Evolutionary conservation across 2,113 vertebrate species (phyloP).

Genomic region (Scomber japonicus): DNA sequence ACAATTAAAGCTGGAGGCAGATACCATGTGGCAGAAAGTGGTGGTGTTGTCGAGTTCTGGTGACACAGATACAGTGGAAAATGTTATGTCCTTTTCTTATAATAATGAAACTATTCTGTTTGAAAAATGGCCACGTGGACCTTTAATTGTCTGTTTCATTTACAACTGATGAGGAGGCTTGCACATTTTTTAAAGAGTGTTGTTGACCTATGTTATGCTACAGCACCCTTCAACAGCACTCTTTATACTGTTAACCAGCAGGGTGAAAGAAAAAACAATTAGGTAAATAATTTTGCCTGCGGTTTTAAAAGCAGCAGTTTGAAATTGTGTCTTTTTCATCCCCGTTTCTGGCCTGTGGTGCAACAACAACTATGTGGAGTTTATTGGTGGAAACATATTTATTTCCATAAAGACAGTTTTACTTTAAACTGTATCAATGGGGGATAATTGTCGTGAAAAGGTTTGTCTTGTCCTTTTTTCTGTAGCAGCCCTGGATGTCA

Average conservation of each 20-base stretch:
- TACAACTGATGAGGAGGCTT: constrained; percentile 13
- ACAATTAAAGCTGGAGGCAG: too few relatives aligned
- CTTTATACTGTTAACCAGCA: neutral
- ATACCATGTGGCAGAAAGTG: neutral
- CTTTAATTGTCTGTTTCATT: constrained; percentile 20
- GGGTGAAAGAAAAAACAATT: neutral
- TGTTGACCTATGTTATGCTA: constrained; percentile 14
- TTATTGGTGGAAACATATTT: neutral
- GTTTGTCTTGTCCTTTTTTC: neutral
- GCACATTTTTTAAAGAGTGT: neutral
- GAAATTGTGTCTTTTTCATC: neutral
- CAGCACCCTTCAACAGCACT: neutral
- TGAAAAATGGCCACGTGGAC: constrained; percentile 11
- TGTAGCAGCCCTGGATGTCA: neutral
- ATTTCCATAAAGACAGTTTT: neutral
- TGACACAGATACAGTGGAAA: neutral
- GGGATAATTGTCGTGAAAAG: neutral
- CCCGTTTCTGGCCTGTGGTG: neutral
- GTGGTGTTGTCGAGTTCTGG: neutral
- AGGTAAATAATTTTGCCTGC: constrained; percentile 6
- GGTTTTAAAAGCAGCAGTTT: constrained; percentile 3
- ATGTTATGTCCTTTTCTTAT: neutral
- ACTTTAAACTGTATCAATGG: neutral
- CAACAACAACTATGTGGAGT: neutral
- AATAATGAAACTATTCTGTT: neutral